Percentiles rank a stretch among this genome's conserved stretches.
phyloP scores from a whole-genome alignment of 2,113 vertebrate species.

The Gambusia affinis region DNA sequence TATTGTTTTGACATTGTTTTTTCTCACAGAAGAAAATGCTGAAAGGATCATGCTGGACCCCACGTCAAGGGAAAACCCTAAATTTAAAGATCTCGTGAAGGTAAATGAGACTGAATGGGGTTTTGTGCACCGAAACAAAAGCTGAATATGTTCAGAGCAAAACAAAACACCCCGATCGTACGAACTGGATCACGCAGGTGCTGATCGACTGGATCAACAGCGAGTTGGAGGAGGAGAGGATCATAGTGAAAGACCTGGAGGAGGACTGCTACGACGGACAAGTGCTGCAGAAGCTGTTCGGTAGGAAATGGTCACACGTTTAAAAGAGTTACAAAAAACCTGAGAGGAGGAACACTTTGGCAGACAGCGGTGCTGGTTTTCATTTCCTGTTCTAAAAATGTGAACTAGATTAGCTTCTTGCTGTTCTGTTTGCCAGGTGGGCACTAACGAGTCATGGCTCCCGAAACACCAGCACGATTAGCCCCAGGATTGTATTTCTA shows the following conservation, averaged over 20 bases:
- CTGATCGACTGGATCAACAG: constrained; percentile 96
- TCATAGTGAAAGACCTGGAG: constrained; percentile 96
- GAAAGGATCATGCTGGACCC: constrained; percentile 95
- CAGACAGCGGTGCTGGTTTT: not conserved
- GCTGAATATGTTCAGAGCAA: not conserved
- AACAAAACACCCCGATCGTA: not conserved
- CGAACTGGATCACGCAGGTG: constrained; percentile 77
- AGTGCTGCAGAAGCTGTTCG: constrained; percentile 95
- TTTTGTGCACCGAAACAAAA: not conserved
- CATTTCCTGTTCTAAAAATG: not conserved
- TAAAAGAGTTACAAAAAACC: not conserved
- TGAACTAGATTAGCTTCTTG: not conserved
- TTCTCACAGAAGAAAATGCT: constrained; percentile 91
- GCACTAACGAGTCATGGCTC: not conserved
- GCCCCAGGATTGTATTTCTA: not conserved
- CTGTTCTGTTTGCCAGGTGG: not conserved
- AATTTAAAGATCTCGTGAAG: constrained; percentile 95
- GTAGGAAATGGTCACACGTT: constrained; percentile 75
- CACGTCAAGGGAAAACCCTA: constrained; percentile 88
- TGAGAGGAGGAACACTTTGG: not conserved
- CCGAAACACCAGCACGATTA: not conserved
- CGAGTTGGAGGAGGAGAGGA: constrained; percentile 93
- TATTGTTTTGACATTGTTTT: not conserved
- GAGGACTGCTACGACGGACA: constrained; percentile 97
- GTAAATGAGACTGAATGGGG: constrained; percentile 69